phyloP scores from a whole-genome alignment of 37 sponge, comb jelly and placozoan genomes.

The Agelas oroides region DNA sequence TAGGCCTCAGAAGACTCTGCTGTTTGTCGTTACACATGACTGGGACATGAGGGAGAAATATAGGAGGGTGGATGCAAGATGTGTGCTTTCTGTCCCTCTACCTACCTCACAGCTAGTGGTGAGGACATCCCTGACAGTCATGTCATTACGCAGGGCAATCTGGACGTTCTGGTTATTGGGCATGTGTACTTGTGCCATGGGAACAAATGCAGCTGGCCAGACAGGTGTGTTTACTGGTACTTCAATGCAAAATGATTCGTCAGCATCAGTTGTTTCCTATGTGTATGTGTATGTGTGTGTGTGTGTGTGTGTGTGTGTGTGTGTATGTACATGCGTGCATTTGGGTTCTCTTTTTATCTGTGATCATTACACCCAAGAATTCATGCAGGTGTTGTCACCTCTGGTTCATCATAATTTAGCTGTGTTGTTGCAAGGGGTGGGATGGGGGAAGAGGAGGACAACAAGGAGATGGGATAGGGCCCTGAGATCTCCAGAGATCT shows the following conservation, averaged over 20 bases:
- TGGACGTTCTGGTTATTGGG: background rate
- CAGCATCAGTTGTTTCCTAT: constrained; percentile 24
- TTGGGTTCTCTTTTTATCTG: too few species aligned
- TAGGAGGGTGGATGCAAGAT: background rate
- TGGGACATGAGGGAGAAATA: too few species aligned
- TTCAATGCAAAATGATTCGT: background rate
- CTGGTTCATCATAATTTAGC: too few species aligned
- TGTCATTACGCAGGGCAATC: constrained; percentile 29
- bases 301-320: too few species aligned
- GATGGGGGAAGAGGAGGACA: background rate
- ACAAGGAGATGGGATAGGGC: constrained; percentile 20
- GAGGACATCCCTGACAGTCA: constrained; percentile 42
- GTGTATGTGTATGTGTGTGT: background rate
- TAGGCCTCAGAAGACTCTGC: too few species aligned
- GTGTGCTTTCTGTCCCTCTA: background rate
- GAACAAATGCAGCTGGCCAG: constrained; percentile 4
- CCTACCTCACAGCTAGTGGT: constrained; percentile 33
- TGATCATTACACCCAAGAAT: too few species aligned
- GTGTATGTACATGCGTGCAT: too few species aligned
- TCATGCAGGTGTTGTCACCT: too few species aligned
- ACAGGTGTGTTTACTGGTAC: background rate
- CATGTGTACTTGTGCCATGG: background rate
- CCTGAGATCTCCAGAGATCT: constrained; percentile 25
- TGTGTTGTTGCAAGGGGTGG: too few species aligned
- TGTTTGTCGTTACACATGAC: too few species aligned